These are phyloP conservation scores for Maccullochella peelii DNA, from an alignment of 2,113 vertebrate genomes.

Conservation along the genomic window DNA sequence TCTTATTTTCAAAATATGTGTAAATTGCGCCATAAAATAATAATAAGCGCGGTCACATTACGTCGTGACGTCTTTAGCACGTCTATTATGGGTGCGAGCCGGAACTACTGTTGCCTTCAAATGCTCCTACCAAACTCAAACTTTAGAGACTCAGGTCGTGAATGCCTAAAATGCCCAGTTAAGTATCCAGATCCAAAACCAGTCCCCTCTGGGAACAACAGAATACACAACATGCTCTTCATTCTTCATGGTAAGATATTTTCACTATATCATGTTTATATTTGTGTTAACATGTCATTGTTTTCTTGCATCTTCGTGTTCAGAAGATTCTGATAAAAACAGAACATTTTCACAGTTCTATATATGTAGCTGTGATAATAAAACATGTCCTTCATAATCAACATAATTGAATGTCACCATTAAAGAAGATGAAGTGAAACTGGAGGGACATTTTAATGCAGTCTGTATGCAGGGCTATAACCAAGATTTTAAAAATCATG, in stretches of 20 bases:
- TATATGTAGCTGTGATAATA: too few relatives aligned
- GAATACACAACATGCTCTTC: too few relatives aligned
- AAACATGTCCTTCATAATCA: background rate
- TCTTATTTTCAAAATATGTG: background rate
- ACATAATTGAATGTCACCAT: background rate
- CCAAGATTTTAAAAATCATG: background rate
- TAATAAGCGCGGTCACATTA: conserved; percentile 27
- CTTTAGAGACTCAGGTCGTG: background rate
- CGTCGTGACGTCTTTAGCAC: conserved; percentile 29
- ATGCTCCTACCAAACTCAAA: background rate
- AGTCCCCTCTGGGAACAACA: fast-evolving
- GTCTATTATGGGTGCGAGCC: conserved; percentile 47
- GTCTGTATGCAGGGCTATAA: background rate
- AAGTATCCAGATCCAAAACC: background rate
- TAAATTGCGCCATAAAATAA: background rate
- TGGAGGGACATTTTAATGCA: background rate
- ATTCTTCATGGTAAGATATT: background rate
- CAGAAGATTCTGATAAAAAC: background rate
- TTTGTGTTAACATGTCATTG: background rate
- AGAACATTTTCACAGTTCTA: background rate
- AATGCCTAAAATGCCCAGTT: background rate
- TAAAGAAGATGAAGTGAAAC: background rate
- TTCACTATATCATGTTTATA: background rate
- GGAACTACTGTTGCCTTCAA: conserved; percentile 36
- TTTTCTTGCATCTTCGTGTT: background rate